Evolutionary conservation across 2,113 vertebrate species (phyloP).

Genomic region (Poicephalus gulielmi): DNA sequence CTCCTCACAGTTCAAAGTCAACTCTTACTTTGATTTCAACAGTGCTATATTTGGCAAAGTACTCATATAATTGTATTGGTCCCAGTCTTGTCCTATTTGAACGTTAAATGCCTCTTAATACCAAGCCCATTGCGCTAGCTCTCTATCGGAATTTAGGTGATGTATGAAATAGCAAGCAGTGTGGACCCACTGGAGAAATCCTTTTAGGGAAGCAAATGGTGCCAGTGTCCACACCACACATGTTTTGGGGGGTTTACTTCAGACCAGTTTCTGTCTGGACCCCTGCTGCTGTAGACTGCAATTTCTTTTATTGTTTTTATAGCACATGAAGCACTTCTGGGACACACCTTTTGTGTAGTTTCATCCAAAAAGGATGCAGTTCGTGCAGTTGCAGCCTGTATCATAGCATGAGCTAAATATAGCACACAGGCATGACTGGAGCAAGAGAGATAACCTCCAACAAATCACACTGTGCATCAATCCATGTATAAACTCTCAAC

Average conservation of each 20-base stretch:
- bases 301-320: neutral
- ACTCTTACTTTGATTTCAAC: neutral
- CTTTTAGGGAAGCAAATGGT: neutral
- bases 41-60: conserved; percentile 38
- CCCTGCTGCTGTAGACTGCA: neutral
- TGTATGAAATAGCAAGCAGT: rapidly evolving
- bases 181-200: rapidly evolving
- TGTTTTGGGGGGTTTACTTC: neutral
- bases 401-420: rapidly evolving
- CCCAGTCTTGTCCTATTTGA: conserved; percentile 4
- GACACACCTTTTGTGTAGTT: neutral
- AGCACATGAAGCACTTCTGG: neutral
- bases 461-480: neutral
- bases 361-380: neutral
- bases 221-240: rapidly evolving
- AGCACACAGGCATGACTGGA: neutral
- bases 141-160: neutral
- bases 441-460: neutral
- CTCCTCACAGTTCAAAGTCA: conserved; percentile 36
- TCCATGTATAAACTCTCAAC: neutral
- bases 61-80: conserved; percentile 22
- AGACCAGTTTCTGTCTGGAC: neutral
- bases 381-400: neutral
- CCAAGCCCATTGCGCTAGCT: neutral
- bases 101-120: neutral